phyloP scores from a whole-genome alignment of 2,113 vertebrate genomes.

The Jacana jacana region DNA sequence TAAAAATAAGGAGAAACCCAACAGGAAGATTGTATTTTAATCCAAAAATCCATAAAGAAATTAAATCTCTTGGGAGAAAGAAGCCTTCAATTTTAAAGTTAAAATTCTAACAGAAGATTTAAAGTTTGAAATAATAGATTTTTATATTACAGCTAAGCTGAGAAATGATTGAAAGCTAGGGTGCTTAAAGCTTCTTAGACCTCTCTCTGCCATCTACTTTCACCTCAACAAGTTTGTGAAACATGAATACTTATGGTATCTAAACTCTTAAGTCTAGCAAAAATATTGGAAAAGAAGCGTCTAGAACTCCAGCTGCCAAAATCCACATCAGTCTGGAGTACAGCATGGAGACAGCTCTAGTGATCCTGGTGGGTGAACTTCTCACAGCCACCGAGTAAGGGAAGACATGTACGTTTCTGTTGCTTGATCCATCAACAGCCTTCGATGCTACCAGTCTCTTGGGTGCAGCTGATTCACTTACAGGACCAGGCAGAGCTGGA shows the following conservation, averaged over 20 bases:
- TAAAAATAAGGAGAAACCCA: background rate
- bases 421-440: background rate
- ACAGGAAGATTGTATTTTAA: background rate
- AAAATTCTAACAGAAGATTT: background rate
- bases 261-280: background rate
- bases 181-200: background rate
- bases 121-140: conserved; percentile 8
- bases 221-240: background rate
- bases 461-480: background rate
- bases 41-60: background rate
- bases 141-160: background rate
- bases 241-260: background rate
- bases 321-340: background rate
- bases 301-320: background rate
- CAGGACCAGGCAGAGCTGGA: background rate
- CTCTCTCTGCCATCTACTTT: background rate
- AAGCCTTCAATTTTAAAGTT: conserved; percentile 15
- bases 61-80: background rate
- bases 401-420: background rate
- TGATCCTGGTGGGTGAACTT: background rate
- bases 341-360: background rate
- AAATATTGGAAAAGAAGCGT: background rate
- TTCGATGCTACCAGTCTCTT: background rate
- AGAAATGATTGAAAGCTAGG: background rate
- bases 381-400: background rate